Evolutionary conservation across 1,140 invertebrate genomes (phyloP).

Genomic region (Procambarus virginalis): DNA sequence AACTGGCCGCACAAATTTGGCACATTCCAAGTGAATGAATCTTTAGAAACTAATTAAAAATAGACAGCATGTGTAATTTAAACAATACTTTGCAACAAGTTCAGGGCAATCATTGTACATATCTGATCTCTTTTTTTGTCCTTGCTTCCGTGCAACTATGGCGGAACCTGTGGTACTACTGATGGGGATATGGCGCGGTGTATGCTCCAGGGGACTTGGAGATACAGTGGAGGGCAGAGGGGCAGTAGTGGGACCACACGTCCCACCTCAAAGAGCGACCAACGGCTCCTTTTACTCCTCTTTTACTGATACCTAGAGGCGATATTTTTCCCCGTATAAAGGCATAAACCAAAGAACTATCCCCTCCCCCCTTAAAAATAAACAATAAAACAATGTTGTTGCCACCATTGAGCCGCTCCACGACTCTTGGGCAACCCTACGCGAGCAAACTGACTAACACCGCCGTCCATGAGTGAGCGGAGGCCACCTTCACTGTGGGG

Average conservation of each 20-base stretch:
- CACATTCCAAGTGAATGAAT: conserved; percentile 11
- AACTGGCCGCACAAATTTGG: conserved; percentile 22
- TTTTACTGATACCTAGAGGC: conserved; percentile 15
- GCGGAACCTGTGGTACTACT: too few species aligned
- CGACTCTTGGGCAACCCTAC: too few species aligned
- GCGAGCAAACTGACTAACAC: not conserved
- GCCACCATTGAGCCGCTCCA: too few species aligned
- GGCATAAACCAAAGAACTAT: not conserved
- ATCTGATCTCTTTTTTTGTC: not conserved
- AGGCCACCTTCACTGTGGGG: not conserved
- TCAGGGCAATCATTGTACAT: not conserved
- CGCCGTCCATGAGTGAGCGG: not conserved
- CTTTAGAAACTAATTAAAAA: not conserved
- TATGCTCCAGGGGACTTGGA: too few species aligned
- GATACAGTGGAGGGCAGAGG: too few species aligned
- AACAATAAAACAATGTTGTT: too few species aligned
- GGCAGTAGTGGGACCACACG: too few species aligned
- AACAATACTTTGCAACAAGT: not conserved
- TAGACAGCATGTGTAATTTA: not conserved
- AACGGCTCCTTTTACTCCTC: not conserved
- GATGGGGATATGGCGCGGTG: too few species aligned
- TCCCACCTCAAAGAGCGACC: not conserved
- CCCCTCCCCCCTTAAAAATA: not conserved
- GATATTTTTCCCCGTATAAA: not conserved
- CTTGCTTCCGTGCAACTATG: not conserved